These are phyloP conservation scores for Pseudopipra pipra DNA, from an alignment of 2,113 vertebrate genomes.

Conservation along the genomic window DNA sequence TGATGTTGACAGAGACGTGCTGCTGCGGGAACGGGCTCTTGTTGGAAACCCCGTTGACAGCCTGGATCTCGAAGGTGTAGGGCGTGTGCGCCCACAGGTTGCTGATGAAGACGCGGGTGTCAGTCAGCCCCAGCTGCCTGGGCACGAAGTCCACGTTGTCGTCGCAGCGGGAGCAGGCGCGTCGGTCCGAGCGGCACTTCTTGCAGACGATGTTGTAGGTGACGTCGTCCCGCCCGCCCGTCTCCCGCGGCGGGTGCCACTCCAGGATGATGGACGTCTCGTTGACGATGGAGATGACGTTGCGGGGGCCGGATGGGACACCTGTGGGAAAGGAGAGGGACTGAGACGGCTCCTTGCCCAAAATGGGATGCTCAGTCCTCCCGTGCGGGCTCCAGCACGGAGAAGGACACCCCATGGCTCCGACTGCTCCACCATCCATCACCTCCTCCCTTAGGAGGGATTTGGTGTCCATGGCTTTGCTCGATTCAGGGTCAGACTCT, in stretches of 20 bases:
- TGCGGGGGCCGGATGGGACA: slow-evolving; percentile 92
- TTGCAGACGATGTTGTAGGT: slow-evolving; percentile 98
- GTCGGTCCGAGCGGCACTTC: slow-evolving; percentile 89
- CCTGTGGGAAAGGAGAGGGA: slow-evolving; percentile 68
- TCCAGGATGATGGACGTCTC: slow-evolving; percentile 97
- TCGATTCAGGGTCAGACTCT: neutral
- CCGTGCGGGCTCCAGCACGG: rapidly evolving
- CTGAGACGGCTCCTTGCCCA: neutral
- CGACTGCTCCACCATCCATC: rapidly evolving
- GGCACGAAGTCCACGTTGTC: slow-evolving; percentile 97
- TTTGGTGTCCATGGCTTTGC: neutral
- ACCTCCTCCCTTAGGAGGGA: neutral
- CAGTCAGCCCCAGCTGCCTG: slow-evolving; percentile 89
- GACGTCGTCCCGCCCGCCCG: slow-evolving; percentile 88
- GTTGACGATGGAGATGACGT: slow-evolving; percentile 95
- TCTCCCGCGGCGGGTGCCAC: slow-evolving; percentile 93
- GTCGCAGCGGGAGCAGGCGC: slow-evolving; percentile 92
- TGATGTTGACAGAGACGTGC: slow-evolving; percentile 95
- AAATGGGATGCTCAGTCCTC: neutral
- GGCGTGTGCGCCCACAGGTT: slow-evolving; percentile 93
- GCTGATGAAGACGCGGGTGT: slow-evolving; percentile 94
- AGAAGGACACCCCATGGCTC: neutral
- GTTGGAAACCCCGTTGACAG: slow-evolving; percentile 92
- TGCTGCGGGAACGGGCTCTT: slow-evolving; percentile 95
- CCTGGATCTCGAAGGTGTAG: slow-evolving; percentile 97